These are phyloP conservation scores for Drosophila ficusphila DNA, from an alignment of 1,140 invertebrate genomes.

Conservation along the genomic window DNA sequence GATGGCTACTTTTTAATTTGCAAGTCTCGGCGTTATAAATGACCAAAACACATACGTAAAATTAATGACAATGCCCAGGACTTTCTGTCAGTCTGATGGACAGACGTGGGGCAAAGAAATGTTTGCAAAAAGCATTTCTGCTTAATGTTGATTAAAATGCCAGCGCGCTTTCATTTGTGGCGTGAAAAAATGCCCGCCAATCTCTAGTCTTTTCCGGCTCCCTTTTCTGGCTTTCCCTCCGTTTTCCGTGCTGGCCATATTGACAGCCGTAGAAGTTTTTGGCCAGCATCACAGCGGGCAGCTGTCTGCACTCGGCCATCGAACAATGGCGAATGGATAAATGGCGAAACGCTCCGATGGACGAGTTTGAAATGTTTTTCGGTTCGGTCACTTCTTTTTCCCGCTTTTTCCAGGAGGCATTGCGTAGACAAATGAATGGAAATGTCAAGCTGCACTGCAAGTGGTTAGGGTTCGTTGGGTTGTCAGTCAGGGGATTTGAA, in stretches of 20 bases:
- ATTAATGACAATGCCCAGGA: slow-evolving; percentile 72
- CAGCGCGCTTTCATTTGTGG: slow-evolving; percentile 67
- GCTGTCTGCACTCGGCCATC: slow-evolving; percentile 65
- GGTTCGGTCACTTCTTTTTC: slow-evolving; percentile 26
- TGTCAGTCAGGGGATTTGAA: neutral
- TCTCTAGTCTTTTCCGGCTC: slow-evolving; percentile 54
- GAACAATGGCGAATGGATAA: slow-evolving; percentile 65
- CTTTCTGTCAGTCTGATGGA: slow-evolving; percentile 62
- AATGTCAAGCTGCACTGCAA: slow-evolving; percentile 68
- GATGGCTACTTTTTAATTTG: slow-evolving; percentile 69
- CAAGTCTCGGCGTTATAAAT: slow-evolving; percentile 72
- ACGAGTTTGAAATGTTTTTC: slow-evolving; percentile 60
- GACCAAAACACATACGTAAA: slow-evolving; percentile 75
- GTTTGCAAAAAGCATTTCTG: slow-evolving; percentile 81
- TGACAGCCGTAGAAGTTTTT: slow-evolving; percentile 69
- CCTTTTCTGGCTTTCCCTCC: neutral
- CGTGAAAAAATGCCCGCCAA: slow-evolving; percentile 74
- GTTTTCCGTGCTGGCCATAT: slow-evolving; percentile 45
- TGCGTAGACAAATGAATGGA: slow-evolving; percentile 82
- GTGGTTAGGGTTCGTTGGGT: slow-evolving; percentile 31
- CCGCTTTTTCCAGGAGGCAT: slow-evolving; percentile 38
- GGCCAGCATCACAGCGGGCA: slow-evolving; percentile 70
- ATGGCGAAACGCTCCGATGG: slow-evolving; percentile 62
- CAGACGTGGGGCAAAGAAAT: slow-evolving; percentile 54
- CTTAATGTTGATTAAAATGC: slow-evolving; percentile 83